phyloP scores from a whole-genome alignment of 2,797 vertebrate genomes.

The Rhabdophis nuchalis region DNA sequence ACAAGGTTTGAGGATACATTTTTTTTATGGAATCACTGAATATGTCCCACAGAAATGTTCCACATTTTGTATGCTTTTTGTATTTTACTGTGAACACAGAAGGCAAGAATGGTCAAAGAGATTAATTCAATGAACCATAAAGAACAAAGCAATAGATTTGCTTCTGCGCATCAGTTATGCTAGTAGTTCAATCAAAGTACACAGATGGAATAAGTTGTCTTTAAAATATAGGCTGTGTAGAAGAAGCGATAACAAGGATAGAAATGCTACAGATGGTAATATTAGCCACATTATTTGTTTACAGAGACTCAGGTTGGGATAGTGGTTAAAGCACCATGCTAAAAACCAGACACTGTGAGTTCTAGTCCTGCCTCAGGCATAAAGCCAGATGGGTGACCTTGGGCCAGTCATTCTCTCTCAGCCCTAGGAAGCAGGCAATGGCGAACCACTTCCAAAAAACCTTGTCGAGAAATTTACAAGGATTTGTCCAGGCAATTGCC shows the following conservation, averaged over 20 bases:
- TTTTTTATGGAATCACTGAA: constrained; percentile 14
- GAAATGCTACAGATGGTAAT: background rate
- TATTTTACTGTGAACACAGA: constrained; percentile 21
- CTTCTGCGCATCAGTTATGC: background rate
- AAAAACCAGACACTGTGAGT: background rate
- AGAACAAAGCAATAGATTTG: background rate
- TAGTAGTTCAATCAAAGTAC: background rate
- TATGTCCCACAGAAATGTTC: constrained; percentile 18
- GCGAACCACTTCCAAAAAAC: background rate
- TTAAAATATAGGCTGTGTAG: background rate
- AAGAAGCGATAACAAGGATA: background rate
- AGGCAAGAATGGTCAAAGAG: constrained; percentile 27
- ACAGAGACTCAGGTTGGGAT: background rate
- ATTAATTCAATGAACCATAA: background rate
- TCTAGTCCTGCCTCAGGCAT: background rate
- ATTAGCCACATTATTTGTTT: background rate
- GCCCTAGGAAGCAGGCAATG: background rate
- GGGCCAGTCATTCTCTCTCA: background rate
- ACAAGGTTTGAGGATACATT: constrained; percentile 33
- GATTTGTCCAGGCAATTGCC: background rate
- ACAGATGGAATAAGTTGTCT: background rate
- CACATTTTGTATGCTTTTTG: background rate
- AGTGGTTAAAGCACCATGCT: background rate
- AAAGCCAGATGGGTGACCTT: background rate
- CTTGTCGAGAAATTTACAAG: background rate